Evolutionary conservation across 2,888 invertebrate species (phyloP).

Genomic region (Andrena chrysosceles): DNA sequence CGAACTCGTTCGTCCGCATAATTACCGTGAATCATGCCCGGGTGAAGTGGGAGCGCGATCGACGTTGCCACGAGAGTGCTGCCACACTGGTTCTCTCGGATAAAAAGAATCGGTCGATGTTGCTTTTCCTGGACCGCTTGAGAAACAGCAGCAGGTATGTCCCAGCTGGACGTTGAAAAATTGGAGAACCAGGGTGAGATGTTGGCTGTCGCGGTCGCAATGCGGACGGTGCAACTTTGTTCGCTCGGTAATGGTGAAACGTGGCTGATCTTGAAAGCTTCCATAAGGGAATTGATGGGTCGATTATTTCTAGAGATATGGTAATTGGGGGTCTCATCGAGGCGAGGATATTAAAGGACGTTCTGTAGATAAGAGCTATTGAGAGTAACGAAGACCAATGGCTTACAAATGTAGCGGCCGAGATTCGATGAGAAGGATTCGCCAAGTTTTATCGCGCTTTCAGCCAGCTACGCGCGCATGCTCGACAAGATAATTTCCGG

Average conservation of each 20-base stretch:
- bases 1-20: constrained; percentile 54
- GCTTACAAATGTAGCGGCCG: too few species aligned
- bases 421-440: not conserved
- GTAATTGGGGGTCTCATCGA: too few species aligned
- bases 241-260: not conserved
- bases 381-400: too few species aligned
- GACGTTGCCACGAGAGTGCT: not conserved
- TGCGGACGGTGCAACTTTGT: not conserved
- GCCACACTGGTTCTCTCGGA: not conserved
- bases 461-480: not conserved
- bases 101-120: constrained; percentile 6
- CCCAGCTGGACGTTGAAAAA: not conserved
- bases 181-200: not conserved
- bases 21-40: constrained; percentile 43
- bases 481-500: not conserved
- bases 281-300: not conserved
- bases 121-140: not conserved
- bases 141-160: not conserved
- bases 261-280: not conserved
- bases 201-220: not conserved
- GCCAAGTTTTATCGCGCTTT: not conserved
- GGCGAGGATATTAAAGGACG: too few species aligned
- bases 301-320: not conserved
- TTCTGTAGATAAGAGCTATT: too few species aligned
- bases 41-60: constrained; percentile 17